Percentiles rank a stretch among this genome's conserved stretches.
phyloP scores from a whole-genome alignment of 2,113 vertebrate species.

The Cichladusa arquata region DNA sequence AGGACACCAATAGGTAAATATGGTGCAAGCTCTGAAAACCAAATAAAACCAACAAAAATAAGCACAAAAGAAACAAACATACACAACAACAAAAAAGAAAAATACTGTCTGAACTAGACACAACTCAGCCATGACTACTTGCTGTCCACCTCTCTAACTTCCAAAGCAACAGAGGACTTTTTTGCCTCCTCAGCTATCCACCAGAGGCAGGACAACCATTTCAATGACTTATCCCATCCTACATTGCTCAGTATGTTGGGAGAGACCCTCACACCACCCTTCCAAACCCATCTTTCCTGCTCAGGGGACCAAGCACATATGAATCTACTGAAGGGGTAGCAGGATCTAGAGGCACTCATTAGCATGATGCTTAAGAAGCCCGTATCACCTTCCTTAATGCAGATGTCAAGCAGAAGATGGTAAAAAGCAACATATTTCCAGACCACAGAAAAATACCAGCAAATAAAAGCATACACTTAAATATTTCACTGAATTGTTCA shows the following conservation, averaged over 20 bases:
- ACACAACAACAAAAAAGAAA: neutral
- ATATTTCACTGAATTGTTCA: neutral
- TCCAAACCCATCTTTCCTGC: neutral
- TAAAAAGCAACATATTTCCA: neutral
- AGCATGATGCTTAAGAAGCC: neutral
- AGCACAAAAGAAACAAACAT: neutral
- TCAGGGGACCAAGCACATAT: rapidly evolving
- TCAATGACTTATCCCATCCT: neutral
- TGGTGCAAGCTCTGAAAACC: neutral
- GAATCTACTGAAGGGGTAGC: neutral
- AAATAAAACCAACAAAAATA: neutral
- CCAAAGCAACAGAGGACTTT: neutral
- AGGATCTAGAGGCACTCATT: neutral
- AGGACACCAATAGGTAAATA: neutral
- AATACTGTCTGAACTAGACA: neutral
- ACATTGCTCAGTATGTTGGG: neutral
- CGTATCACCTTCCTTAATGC: neutral
- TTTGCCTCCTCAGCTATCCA: neutral
- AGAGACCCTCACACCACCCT: neutral
- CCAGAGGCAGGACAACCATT: neutral
- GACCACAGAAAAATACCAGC: neutral
- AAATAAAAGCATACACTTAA: neutral
- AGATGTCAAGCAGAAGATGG: neutral
- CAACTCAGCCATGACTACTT: neutral
- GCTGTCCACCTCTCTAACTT: neutral